Conservation (phyloP, 1,140 invertebrate genomes). For the Lepidostoma basale region DNA sequence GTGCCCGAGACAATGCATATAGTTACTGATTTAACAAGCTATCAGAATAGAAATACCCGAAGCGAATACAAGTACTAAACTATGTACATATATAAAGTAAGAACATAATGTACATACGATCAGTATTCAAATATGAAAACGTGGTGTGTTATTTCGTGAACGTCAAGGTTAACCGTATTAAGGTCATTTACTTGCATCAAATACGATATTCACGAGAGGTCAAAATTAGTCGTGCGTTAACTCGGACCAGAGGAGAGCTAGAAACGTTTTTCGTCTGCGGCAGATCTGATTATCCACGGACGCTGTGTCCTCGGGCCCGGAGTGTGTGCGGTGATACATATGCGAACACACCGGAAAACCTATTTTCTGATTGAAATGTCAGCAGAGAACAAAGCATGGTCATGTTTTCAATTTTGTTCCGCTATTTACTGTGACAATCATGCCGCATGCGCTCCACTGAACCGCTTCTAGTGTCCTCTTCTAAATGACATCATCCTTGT, state of each 20-base stretch:
- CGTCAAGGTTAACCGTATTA: conserved; percentile 15
- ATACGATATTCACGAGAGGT: conserved; percentile 4
- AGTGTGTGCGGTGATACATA: neutral
- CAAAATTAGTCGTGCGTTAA: conserved; percentile 25
- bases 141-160: conserved; percentile 7
- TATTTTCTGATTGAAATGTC: conserved; percentile 8
- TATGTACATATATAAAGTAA: too few relatives aligned
- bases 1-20: too few relatives aligned
- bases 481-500: conserved; percentile 4
- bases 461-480: neutral
- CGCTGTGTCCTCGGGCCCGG: neutral
- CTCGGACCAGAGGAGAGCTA: conserved; percentile 11
- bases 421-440: conserved; percentile 21
- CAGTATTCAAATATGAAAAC: conserved; percentile 12
- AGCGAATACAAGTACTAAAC: too few relatives aligned
- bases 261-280: neutral
- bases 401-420: conserved; percentile 37
- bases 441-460: neutral
- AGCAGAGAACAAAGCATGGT: conserved; percentile 22
- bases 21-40: too few relatives aligned
- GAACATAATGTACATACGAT: too few relatives aligned
- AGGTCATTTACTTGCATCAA: conserved; percentile 21
- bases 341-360: conserved; percentile 14
- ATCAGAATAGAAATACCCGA: too few relatives aligned
- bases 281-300: conserved; percentile 7